Base-by-base conservation (phyloP, 2,888 invertebrate genomes). In the Pedicia rivosa region DNA sequence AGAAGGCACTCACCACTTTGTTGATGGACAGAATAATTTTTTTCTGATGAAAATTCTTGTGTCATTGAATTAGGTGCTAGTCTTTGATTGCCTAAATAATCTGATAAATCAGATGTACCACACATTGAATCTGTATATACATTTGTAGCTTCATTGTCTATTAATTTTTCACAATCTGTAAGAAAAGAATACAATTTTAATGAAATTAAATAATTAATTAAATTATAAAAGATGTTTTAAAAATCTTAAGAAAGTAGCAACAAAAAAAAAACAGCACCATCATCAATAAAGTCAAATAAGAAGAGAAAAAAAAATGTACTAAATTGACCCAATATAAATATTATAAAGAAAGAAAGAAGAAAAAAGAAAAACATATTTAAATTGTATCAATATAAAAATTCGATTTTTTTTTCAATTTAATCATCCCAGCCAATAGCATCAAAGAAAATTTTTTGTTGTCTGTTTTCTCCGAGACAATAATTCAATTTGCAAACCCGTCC, bases 141-240 rank as follows among this genome's bases (percentile, higher is more conserved):
- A 32, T 35, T 38, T 32, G 37, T 24, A 22, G 36, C 32, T 16
- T 36, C 35, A 36, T 37, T 42, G 35, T 42, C 41, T 34, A 42
- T 16, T 35, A 39, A 31, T 33, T 42, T 42, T 36, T 42, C 41
- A 42, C 41, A 42, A 39, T 42, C 41, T 42, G 22, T 5, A 37
- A 26, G 26, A 16, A 35, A n/a, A 35, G n/a, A 22, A 39, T 24
- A 22, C 12, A 19, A 38, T n/a, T n/a, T n/a, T n/a, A n/a, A n/a
- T n/a, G n/a, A n/a, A n/a, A n/a, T n/a, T n/a, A n/a, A n/a, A n/a
- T n/a, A n/a, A n/a, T n/a, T n/a, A 14, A 4, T 15, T 10, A 12
- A 25, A 14, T 20, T 14, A 20, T 19, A 14, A 24, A 10, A 33
- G 13, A 33, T 22, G 10, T 33, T 20, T 17, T 13, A 27, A 35